Conservation (phyloP, 2,797 vertebrate genomes). For the Enteromius trimaculatus region DNA sequence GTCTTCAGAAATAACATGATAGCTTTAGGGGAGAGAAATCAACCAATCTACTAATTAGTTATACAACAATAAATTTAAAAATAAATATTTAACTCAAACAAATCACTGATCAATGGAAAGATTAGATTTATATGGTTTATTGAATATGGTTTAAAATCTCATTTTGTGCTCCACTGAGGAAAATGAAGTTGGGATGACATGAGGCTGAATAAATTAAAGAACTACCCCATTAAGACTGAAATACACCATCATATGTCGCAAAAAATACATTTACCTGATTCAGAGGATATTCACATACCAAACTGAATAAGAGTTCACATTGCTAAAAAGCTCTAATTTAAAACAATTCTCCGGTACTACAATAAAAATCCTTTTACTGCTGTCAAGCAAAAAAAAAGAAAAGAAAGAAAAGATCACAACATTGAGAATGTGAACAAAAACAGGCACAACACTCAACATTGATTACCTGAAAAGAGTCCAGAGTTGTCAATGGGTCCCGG, state of each 20-base stretch:
- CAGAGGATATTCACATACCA: neutral
- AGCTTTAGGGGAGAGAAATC: neutral
- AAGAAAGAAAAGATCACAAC: neutral
- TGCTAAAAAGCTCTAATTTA: neutral
- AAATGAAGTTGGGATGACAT: neutral
- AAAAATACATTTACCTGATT: neutral
- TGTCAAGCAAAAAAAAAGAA: neutral
- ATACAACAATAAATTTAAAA: neutral
- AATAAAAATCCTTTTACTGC: neutral
- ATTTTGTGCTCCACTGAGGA: neutral
- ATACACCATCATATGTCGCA: neutral
- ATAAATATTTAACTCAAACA: neutral
- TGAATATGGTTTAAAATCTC: neutral
- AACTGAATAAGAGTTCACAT: neutral
- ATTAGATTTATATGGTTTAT: neutral
- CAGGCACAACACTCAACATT: neutral
- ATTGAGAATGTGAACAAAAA: neutral
- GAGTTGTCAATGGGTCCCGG: constrained; percentile 97
- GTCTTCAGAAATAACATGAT: neutral
- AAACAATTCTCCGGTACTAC: neutral
- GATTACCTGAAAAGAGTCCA: constrained; percentile 90
- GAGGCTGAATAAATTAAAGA: neutral
- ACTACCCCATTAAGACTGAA: neutral
- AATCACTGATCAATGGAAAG: neutral
- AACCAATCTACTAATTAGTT: neutral